Evolutionary conservation across 2,113 vertebrate genomes (phyloP), one percentile per base, ranked within the genome.

Genomic region (Phylloscopus trochiloides): DNA sequence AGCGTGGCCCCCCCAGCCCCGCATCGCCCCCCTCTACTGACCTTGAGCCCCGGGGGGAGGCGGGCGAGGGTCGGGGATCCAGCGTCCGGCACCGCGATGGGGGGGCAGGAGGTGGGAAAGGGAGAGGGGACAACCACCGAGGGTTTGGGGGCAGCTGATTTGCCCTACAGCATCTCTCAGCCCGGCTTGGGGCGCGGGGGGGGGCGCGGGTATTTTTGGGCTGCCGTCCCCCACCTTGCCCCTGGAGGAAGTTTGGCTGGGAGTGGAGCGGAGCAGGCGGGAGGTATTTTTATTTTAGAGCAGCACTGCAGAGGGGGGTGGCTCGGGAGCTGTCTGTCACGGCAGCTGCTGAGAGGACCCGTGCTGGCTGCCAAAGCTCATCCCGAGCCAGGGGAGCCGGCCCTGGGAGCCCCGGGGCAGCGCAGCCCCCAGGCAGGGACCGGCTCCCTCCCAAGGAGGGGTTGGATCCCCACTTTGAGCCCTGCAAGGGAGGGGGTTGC

Each of bases 11-110:
- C 14, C 17, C 29, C 16, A n/a, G 16, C 91, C 92, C 95, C 85
- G 48, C 76, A 91, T 75, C 79, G 86, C 96, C 92, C 97, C 98
- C 97, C 92, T 62, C 82, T 96, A 99, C 98, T 99, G 98, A 99
- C 98, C 98, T 99, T 98, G 98, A 98, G 94, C 48, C 62, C 78
- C 43, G 52, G 68, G 72, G 26, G 77, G 84, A 68, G 51, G 68
- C 18, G 70, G 75, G 52, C 17, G 73, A 34, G 40, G 50, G 65
- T 81, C 54, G 50, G 50, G 75, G 65, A n/a, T 78, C 73, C 83
- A 67, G 82, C 20, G 50, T 90, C 84, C 51, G 25, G 91, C 84
- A 90, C 54, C 8, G 42, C 58, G 47, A 24, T 7, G 48, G 51
- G 61, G n/a, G n/a, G 12, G 7, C n/a, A 28, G 31, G 45, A 40